These are phyloP conservation scores for Phyllopteryx taeniolatus DNA, from an alignment of 2,113 vertebrate genomes.

Conservation along the genomic window DNA sequence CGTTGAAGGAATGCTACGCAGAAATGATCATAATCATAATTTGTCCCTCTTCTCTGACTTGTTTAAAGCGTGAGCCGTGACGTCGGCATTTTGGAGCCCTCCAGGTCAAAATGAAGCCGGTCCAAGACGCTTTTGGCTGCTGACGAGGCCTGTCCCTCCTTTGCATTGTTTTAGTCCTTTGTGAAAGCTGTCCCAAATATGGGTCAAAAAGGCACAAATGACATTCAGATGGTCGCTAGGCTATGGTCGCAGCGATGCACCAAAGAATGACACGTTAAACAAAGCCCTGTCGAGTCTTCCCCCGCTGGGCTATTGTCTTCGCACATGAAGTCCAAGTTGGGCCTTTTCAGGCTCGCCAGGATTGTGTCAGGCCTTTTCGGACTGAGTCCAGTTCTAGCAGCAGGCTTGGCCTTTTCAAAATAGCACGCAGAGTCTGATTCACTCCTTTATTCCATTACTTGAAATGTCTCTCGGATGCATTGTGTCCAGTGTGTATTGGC, in stretches of 20 bases:
- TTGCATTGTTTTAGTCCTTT: constrained; percentile 70
- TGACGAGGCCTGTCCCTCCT: constrained; percentile 57
- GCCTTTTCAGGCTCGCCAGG: constrained; percentile 77
- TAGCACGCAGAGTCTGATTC: constrained; percentile 65
- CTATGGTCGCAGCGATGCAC: constrained; percentile 73
- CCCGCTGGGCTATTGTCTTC: constrained; percentile 74
- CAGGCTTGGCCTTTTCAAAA: constrained; percentile 72
- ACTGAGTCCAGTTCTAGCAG: constrained; percentile 72
- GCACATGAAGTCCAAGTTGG: constrained; percentile 77
- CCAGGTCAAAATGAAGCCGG: constrained; percentile 50
- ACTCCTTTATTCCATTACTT: constrained; percentile 53
- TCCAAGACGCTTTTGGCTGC: constrained; percentile 66
- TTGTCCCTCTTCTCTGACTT: constrained; percentile 19
- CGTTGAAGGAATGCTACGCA: background rate
- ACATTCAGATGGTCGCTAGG: constrained; percentile 79
- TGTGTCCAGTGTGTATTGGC: constrained; percentile 61
- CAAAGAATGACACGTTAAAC: constrained; percentile 79
- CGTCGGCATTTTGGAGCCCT: constrained; percentile 62
- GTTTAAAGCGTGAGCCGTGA: constrained; percentile 52
- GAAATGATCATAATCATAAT: background rate
- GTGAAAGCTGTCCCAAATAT: constrained; percentile 75
- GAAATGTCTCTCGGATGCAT: constrained; percentile 60
- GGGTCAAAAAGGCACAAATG: constrained; percentile 76
- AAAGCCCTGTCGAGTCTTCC: constrained; percentile 79
- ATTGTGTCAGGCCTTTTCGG: constrained; percentile 74